These are phyloP conservation scores for Tolypeutes matacus DNA, from an alignment of 2,797 vertebrate species.

Conservation along the genomic window DNA sequence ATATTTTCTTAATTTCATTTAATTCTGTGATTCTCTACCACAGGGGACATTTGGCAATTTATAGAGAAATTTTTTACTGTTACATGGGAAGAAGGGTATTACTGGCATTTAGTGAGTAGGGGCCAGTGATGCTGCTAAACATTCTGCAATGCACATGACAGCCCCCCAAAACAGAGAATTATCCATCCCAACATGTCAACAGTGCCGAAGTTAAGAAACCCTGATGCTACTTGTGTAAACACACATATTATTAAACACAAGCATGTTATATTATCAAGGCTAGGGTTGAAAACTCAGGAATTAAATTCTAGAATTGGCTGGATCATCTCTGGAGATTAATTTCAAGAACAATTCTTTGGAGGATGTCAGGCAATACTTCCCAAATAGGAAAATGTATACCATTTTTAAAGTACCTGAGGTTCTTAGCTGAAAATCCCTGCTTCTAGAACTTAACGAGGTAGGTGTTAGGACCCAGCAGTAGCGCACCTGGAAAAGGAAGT, in stretches of 20 bases:
- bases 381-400: not conserved
- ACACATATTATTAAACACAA: not conserved
- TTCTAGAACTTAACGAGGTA: slow-evolving; percentile 51
- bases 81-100: not conserved
- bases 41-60: not conserved
- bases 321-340: slow-evolving; percentile 18
- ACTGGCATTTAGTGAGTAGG: not conserved
- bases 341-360: slow-evolving; percentile 22
- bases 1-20: not conserved
- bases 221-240: not conserved
- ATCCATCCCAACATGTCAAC: not conserved
- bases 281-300: not conserved
- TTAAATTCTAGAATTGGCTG: slow-evolving; percentile 1
- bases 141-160: not conserved
- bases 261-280: not conserved
- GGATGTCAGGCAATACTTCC: not conserved
- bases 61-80: not conserved
- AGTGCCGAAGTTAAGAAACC: not conserved
- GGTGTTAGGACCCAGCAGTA: slow-evolving; percentile 83
- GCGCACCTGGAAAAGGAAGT: slow-evolving; percentile 77
- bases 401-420: not conserved
- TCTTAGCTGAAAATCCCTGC: not conserved
- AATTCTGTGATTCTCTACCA: not conserved
- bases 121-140: not conserved
- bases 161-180: not conserved